Base-by-base conservation (phyloP, 2,888 invertebrate genomes). In the Meghimatium bilineatum region DNA sequence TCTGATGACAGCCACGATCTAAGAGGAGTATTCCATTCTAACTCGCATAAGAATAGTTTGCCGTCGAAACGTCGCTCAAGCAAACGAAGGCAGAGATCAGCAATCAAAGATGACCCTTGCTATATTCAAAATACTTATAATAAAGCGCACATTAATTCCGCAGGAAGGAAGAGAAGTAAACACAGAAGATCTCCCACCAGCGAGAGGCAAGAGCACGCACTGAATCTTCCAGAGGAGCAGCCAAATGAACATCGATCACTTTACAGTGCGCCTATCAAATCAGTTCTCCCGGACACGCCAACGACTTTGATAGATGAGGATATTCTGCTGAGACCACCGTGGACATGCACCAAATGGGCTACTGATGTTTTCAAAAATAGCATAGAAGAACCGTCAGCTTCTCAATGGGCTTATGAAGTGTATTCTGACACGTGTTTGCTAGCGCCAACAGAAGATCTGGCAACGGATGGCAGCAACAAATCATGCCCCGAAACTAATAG, bases 311-410 rank as follows among this genome's bases (percentile, higher is more conserved):
- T 32, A n/a, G 29, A 32, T 52, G 52, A 52, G 1, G n/a, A 74
- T 32, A 20, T 52, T 6, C 52, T 32, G 1, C 1, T n/a, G 14
- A 49, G 32, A 49, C 78, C 78, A 1, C 44, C 49, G 1, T 78
- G 78, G 78, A 78, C 78, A 5, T 78, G 67, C 49, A 78, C 78
- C 14, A 78, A 67, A 32, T 78, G 78, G 78, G 34, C 17, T 0
- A 63, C 38, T 29, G 66, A 78, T 1, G n/a, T n/a, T 10, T 20
- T 29, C 8, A 29, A 32, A 32, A n/a, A 49, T 10, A 49, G 14
- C 72, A 72, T 1, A 17, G 14, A 72, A 44, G 66, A 36, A n/a
- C 26, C 36, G 5, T 17, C 26, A 8, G 6, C 32, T 29, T 63
- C 78, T 67, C n/a, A 63, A 1, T 78, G 78, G 78, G 78, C 78